A percentile compares a stretch with the other conserved stretches of the same genome.
phyloP scores from a whole-genome alignment of 2,113 vertebrate genomes.

The Gulo gulo region DNA sequence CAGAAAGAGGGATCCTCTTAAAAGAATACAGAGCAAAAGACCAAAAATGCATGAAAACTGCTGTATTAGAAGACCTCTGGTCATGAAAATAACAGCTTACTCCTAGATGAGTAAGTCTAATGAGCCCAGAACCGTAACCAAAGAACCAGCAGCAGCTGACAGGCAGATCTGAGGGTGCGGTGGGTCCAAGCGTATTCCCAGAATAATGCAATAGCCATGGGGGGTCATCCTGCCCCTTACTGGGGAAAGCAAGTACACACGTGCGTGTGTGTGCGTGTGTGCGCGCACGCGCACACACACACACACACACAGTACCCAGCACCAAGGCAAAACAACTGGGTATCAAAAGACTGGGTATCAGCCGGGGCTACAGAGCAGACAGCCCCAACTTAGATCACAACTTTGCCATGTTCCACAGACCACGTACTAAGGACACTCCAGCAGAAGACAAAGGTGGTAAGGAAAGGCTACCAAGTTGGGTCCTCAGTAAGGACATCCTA shows the following conservation, averaged over 20 bases:
- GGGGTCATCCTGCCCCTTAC: neutral
- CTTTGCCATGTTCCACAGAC: neutral
- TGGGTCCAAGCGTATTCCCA: neutral
- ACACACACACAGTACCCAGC: neutral
- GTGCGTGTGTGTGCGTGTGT: no score
- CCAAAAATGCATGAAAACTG: neutral
- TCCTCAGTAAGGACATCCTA: neutral
- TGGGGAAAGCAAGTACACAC: neutral
- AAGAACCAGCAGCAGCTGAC: neutral
- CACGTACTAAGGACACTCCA: neutral
- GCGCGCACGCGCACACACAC: neutral
- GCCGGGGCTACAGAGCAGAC: neutral
- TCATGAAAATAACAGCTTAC: conserved; percentile 2
- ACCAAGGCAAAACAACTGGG: neutral
- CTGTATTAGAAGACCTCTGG: neutral
- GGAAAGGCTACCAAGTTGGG: neutral
- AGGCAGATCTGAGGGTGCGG: neutral
- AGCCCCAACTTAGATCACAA: neutral
- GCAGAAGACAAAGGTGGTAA: neutral
- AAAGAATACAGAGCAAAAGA: neutral
- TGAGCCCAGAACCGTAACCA: neutral
- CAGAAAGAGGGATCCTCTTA: neutral
- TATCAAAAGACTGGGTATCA: neutral
- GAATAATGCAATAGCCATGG: neutral
- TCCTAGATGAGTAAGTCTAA: neutral